Evolutionary conservation across 2,113 vertebrate species (phyloP).

Genomic region (Platichthys stellatus): DNA sequence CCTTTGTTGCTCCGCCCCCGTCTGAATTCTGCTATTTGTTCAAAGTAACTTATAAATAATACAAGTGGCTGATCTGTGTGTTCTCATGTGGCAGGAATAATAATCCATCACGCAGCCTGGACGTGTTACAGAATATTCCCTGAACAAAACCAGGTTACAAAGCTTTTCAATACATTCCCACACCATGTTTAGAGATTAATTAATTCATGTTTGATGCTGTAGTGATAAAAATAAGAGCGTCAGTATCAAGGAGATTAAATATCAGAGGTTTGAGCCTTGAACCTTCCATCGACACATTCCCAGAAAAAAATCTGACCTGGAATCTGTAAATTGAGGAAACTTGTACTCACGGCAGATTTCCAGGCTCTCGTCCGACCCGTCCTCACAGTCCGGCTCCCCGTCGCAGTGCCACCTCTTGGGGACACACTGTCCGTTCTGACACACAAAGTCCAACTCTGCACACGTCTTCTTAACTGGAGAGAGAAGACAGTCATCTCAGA

Average conservation of each 20-base stretch:
- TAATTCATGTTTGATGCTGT: no score
- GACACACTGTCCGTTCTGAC: constrained; percentile 91
- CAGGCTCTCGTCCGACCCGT: constrained; percentile 91
- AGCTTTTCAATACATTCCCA: no score
- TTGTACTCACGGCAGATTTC: constrained; percentile 93
- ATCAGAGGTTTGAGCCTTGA: no score
- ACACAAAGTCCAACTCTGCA: constrained; percentile 89
- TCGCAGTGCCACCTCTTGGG: constrained; percentile 97
- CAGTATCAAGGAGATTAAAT: no score
- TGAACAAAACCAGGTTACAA: background rate
- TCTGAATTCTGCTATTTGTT: background rate
- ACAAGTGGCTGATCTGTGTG: background rate
- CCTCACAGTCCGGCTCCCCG: constrained; percentile 95
- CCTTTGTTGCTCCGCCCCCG: background rate
- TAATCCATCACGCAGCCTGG: constrained; percentile 1
- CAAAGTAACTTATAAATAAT: constrained; percentile 5
- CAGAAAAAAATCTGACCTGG: no score
- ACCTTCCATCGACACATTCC: no score
- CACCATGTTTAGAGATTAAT: no score
- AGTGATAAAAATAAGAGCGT: no score
- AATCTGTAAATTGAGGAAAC: background rate
- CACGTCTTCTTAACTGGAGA: constrained; percentile 92
- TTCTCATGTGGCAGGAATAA: background rate
- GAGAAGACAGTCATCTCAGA: background rate
- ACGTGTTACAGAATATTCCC: background rate